Evolutionary conservation across 2,888 invertebrate species (phyloP), one percentile per base, ranked within the genome.

Genomic region (Apamea sordens): DNA sequence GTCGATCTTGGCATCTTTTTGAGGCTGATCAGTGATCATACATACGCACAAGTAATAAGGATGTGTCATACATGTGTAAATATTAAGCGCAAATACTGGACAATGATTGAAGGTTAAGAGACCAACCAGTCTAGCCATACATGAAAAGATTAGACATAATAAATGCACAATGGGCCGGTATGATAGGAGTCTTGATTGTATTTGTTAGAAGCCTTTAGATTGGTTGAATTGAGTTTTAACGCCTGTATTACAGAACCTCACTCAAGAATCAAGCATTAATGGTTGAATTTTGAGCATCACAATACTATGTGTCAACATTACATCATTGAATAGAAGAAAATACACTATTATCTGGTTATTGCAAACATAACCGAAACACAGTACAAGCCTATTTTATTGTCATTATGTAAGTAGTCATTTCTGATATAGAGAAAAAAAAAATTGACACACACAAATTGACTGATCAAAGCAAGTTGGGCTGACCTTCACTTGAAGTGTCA

Each of bases 61-160:
- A 67, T 63, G 24, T 69, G 68, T 69, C 68, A 75, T 56, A 56
- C 10, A 36, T 15, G 11, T 59, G 69, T 64, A 15, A 81, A 75
- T 32, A 64, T 36, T 24, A 56, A 41, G 28, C 28, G 47, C 13
- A 84, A 82, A 82, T 36, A 84, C 41, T 70, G 44, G 50, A 18
- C 10, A 36, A 47, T n/a, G 36, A 73, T 53, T 59, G 50, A 80
- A 83, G 53, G 56, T 65, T n/a, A 74, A 32, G 21, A 32, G 59
- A 11, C 24, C 63, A 50, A 77, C 61, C 7, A 64, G 56, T 41
- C 11, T 24, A 56, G 18, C 15, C 8, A 44, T 24, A 53, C 0
- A 67, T 41, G 3, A 21, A 28, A 21, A 18, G 28, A 28, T 28
- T 18, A 61, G 68, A 50, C 21, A 2, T n/a, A 53, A 64, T 44